Evolutionary conservation across 1,140 invertebrate species (phyloP), one percentile per base, ranked within the genome.

Genomic region (Drosophila pachea): DNA sequence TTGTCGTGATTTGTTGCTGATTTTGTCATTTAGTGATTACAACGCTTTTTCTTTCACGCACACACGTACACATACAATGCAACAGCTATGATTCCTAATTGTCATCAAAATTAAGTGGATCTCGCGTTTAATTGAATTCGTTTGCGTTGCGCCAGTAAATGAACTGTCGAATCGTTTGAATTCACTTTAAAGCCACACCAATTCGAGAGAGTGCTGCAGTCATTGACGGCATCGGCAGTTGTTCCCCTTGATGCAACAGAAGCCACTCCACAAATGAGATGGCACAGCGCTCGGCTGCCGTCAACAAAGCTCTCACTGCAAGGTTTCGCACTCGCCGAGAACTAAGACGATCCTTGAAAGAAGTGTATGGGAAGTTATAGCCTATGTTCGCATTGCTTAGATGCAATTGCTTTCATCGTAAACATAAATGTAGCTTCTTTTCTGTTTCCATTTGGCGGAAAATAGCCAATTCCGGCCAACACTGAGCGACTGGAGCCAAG

Each of bases 11-110:
- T 86, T 86, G 82, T 86, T 86, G 81, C 81, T 86, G 81, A 86
- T 86, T 86, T 86, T 86, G 82, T 86, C 81, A 81, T 86, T 86
- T 77, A 86, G 81, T 84, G 81, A 86, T 82, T 79, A 81, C 76
- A 82, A 62, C 60, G 69, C 71, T 42, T 12, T 32, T 72, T 49
- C 45, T 55, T 49, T 38, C 56, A 62, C 55, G 32, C 29, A 45
- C 52, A 31, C 56, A 33, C 14, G 49, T 8, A 61, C 29, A 35
- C 29, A 60, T 70, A 38, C 43, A 33, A 4, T 53, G 61, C 59
- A 31, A 63, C 53, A 62, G 61, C 63, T 59, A 73, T 74, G 68
- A 79, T 71, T 63, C 74, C 82, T 82, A 86, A 86, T 86, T 86
- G 81, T 86, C 77, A 86, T 74, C 74, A 86, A 77, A 86, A 86